Evolutionary conservation across 2,113 vertebrate genomes (phyloP).

Genomic region (Thunnus maccoyii): DNA sequence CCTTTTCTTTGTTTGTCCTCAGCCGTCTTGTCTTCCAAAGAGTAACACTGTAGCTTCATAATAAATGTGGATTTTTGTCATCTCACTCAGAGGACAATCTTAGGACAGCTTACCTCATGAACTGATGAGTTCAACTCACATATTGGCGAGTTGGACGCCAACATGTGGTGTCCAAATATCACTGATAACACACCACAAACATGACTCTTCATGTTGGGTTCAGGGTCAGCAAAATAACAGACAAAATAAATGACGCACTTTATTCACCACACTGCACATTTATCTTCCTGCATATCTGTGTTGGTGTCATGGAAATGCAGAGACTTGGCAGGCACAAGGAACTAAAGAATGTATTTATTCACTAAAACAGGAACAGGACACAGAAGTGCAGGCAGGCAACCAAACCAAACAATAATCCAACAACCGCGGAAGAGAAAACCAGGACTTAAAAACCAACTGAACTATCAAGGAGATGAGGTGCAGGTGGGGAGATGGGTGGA

Average conservation of each 20-base stretch:
- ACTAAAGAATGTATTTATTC: too few species aligned
- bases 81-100: background rate
- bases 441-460: too few species aligned
- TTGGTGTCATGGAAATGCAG: too few species aligned
- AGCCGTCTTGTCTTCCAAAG: slow-evolving; percentile 4
- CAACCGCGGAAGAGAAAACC: too few species aligned
- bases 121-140: background rate
- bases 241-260: background rate
- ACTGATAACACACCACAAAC: background rate
- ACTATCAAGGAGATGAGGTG: too few species aligned
- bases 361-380: too few species aligned
- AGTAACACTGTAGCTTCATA: background rate
- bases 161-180: background rate
- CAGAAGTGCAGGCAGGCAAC: too few species aligned
- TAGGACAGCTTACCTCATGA: background rate
- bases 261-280: slow-evolving; percentile 1
- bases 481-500: too few species aligned
- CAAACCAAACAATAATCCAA: too few species aligned
- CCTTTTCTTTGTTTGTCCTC: slow-evolving; percentile 8
- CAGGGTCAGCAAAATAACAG: background rate
- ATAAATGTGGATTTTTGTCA: background rate
- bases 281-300: background rate
- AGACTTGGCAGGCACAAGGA: too few species aligned
- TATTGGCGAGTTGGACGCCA: too few species aligned
- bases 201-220: background rate